Percentiles rank a stretch among this genome's conserved stretches.
Conservation (phyloP, 2,797 vertebrate species). For the Monodelphis domestica region DNA sequence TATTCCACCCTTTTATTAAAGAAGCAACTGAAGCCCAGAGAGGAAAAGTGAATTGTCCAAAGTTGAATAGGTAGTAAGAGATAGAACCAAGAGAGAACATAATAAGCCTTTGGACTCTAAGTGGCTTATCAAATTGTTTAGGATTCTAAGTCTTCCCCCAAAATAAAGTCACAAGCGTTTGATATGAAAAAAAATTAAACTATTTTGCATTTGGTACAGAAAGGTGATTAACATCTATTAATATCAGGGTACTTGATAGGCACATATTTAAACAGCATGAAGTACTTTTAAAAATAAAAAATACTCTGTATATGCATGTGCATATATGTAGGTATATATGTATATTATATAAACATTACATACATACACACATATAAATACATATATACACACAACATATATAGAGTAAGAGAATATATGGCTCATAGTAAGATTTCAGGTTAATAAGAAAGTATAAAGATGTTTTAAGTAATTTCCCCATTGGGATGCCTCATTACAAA, state of each 20-base stretch:
- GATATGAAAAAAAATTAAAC: not conserved
- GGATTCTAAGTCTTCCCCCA: not conserved
- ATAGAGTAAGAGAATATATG: not conserved
- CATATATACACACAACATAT: not conserved
- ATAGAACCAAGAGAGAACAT: not conserved
- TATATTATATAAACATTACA: not conserved
- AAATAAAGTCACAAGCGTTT: not conserved
- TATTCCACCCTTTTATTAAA: not conserved
- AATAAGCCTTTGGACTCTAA: not conserved
- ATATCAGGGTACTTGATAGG: not conserved
- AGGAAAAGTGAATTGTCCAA: not conserved
- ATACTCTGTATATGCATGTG: not conserved
- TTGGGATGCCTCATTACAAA: conserved; percentile 3
- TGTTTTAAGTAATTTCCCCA: conserved; percentile 2
- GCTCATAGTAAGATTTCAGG: conserved; percentile 5
- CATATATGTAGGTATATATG: not conserved
- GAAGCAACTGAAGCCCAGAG: not conserved
- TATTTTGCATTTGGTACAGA: conserved; percentile 4
- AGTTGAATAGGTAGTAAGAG: not conserved
- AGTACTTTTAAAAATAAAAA: not conserved
- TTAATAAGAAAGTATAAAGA: not conserved
- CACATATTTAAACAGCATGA: not conserved
- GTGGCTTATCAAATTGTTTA: not conserved
- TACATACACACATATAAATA: no score
- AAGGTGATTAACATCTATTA: not conserved